Percentiles rank a stretch among this genome's conserved stretches.
phyloP scores from a whole-genome alignment of 2,888 invertebrate species.

The Synergus gifuensis region DNA sequence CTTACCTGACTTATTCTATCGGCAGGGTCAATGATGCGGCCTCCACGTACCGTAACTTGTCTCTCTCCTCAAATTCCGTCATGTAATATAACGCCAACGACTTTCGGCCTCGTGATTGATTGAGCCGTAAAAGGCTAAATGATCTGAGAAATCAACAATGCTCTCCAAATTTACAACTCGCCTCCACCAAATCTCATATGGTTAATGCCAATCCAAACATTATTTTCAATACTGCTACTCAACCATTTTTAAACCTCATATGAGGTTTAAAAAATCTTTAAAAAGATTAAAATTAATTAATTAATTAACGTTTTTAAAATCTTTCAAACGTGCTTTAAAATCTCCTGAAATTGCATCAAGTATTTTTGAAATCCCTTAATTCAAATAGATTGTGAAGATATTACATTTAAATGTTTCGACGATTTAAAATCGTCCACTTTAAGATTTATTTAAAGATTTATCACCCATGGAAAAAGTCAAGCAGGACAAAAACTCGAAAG shows the following conservation, averaged over 20 bases:
- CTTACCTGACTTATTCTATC: conserved; percentile 39
- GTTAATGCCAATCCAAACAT: too few species aligned
- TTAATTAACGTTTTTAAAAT: too few species aligned
- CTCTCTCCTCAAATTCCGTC: conserved; percentile 40
- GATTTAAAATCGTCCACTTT: neutral
- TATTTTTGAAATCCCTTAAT: too few species aligned
- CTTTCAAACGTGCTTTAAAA: too few species aligned
- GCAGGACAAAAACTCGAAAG: neutral
- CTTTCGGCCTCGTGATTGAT: conserved; percentile 53
- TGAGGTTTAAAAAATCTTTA: too few species aligned
- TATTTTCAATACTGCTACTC: too few species aligned
- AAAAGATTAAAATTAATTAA: too few species aligned
- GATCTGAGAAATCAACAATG: conserved; percentile 51
- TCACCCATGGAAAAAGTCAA: neutral
- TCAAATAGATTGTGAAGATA: too few species aligned
- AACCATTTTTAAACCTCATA: too few species aligned
- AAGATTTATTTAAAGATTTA: conserved; percentile 4
- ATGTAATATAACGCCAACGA: conserved; percentile 42
- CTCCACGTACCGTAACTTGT: conserved; percentile 32
- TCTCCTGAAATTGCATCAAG: too few species aligned
- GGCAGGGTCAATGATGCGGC: conserved; percentile 41
- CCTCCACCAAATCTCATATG: neutral
- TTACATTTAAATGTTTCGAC: neutral
- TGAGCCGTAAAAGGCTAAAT: conserved; percentile 54
- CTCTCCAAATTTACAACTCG: conserved; percentile 25